phyloP scores from a whole-genome alignment of 2,797 vertebrate species.

The Garrulus glandarius region DNA sequence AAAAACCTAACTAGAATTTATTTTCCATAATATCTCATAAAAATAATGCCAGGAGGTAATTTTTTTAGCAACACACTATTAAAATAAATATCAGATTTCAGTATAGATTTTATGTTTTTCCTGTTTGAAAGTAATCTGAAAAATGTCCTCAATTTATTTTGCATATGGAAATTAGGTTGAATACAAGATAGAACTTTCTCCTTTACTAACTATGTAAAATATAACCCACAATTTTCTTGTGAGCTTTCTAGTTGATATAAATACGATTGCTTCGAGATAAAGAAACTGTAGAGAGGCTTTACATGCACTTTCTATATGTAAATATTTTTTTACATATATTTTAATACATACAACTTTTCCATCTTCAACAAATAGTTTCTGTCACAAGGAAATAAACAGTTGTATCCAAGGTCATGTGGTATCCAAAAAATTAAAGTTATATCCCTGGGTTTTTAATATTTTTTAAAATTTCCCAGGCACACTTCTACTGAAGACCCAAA shows the following conservation, averaged over 20 bases:
- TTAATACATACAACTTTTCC: not conserved
- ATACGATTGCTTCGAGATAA: not conserved
- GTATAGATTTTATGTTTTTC: not conserved
- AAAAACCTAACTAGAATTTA: not conserved
- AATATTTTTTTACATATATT: not conserved
- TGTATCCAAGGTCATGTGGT: not conserved
- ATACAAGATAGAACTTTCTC: not conserved
- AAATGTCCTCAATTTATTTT: not conserved
- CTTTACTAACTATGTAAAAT: not conserved
- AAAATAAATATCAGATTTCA: slow-evolving; percentile 38
- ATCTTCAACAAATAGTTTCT: not conserved
- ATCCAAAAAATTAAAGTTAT: not conserved
- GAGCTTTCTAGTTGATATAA: not conserved
- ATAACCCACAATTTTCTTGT: not conserved
- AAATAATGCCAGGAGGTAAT: slow-evolving; percentile 3
- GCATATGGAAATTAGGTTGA: not conserved
- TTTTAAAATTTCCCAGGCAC: not conserved
- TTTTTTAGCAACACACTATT: not conserved
- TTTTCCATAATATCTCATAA: not conserved
- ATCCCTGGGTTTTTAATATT: not conserved
- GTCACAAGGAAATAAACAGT: not conserved
- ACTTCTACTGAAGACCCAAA: not conserved
- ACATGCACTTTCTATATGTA: not conserved
- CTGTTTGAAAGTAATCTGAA: not conserved
- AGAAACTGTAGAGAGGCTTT: not conserved